These are phyloP conservation scores for Ceratina australensis DNA, from an alignment of 1,140 invertebrate species.

Conservation along the genomic window DNA sequence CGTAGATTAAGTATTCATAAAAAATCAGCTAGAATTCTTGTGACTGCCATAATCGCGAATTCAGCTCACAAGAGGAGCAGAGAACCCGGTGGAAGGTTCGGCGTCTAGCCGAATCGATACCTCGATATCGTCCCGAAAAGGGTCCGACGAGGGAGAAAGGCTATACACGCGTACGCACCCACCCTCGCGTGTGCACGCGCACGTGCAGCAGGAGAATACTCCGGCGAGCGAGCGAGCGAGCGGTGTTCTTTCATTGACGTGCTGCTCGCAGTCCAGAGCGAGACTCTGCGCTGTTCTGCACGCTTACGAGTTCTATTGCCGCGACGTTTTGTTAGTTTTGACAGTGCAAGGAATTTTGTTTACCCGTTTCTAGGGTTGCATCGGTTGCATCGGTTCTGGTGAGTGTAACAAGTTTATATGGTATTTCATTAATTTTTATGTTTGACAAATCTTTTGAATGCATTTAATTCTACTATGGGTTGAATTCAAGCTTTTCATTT, in stretches of 20 bases:
- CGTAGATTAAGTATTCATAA: too few relatives aligned
- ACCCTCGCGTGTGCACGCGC: constrained; percentile 9
- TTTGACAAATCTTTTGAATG: too few relatives aligned
- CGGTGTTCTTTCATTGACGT: constrained; percentile 60
- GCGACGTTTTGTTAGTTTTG: neutral
- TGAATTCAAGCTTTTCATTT: too few relatives aligned
- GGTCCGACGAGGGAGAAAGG: too few relatives aligned
- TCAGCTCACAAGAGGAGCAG: neutral
- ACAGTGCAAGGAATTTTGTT: neutral
- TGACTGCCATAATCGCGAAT: too few relatives aligned
- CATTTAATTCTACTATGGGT: neutral
- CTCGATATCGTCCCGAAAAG: neutral
- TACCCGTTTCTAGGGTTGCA: too few relatives aligned
- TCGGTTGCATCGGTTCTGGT: neutral
- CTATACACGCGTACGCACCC: neutral
- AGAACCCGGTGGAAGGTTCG: neutral
- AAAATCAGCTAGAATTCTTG: too few relatives aligned
- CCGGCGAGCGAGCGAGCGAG: constrained; percentile 17
- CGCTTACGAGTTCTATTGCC: neutral
- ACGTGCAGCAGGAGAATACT: constrained; percentile 42
- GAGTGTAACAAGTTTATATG: neutral
- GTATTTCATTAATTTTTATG: too few relatives aligned
- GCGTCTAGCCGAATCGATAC: constrained; percentile 20
- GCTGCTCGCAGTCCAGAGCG: constrained; percentile 32
- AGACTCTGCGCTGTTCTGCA: constrained; percentile 16